Conservation (phyloP, 2,797 vertebrate genomes). For the Podargus strigoides region DNA sequence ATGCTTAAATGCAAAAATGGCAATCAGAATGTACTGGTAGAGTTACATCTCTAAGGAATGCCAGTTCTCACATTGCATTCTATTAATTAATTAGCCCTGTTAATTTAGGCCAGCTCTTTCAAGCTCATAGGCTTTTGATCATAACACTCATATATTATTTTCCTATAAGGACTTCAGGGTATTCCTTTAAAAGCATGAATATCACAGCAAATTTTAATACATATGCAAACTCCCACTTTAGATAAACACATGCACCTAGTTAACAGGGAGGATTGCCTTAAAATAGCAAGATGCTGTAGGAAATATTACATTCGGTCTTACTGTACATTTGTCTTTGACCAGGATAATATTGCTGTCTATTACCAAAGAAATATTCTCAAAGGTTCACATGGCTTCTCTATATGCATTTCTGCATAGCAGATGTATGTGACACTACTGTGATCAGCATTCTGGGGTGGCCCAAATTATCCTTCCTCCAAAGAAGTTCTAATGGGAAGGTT, state of each 20-base stretch:
- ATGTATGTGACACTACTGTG: neutral
- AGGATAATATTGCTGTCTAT: neutral
- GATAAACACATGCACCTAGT: neutral
- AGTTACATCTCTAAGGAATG: neutral
- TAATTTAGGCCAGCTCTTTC: neutral
- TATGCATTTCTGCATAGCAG: neutral
- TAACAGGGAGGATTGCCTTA: neutral
- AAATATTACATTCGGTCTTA: neutral
- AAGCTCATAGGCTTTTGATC: neutral
- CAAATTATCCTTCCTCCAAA: neutral
- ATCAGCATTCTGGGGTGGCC: neutral
- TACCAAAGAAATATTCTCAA: neutral
- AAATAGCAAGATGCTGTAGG: neutral
- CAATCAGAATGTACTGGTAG: neutral
- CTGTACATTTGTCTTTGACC: neutral
- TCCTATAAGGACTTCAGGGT: neutral
- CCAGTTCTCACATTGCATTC: neutral
- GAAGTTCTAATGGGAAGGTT: neutral
- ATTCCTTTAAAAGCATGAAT: neutral
- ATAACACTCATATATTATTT: neutral
- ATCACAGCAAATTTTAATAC: neutral
- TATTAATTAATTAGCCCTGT: neutral
- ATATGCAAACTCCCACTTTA: neutral
- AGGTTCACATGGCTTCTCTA: neutral
- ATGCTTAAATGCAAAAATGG: neutral